Evolutionary conservation across 2,113 vertebrate species (phyloP).

Genomic region (Pelecanus crispus): DNA sequence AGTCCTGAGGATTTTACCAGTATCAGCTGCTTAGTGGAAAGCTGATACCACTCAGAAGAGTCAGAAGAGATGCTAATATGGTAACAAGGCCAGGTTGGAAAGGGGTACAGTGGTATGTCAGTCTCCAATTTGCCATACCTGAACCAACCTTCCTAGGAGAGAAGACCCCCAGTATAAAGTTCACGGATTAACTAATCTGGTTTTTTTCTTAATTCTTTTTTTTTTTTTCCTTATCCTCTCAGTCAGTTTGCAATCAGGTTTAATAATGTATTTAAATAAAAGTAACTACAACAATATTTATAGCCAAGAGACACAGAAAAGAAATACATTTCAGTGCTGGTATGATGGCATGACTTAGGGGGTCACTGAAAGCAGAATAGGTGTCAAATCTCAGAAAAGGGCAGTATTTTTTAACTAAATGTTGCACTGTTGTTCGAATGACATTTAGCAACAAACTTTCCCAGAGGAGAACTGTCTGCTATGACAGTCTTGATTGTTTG

Average conservation of each 20-base stretch:
- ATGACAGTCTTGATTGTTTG: background rate
- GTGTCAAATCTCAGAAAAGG: background rate
- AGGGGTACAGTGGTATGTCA: background rate
- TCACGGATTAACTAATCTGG: background rate
- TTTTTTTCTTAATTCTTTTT: background rate
- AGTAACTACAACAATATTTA: slow-evolving; percentile 19
- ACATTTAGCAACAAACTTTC: background rate
- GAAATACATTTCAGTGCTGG: background rate
- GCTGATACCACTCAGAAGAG: background rate
- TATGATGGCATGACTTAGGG: background rate
- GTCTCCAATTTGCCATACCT: background rate
- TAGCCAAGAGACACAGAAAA: background rate
- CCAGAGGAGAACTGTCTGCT: background rate
- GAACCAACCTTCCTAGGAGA: background rate
- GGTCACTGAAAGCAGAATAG: background rate
- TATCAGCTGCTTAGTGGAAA: background rate
- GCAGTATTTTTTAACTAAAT: background rate
- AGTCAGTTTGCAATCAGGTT: slow-evolving; percentile 25
- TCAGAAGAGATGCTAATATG: background rate
- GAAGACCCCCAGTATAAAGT: background rate
- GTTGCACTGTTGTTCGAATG: background rate
- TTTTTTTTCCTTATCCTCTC: background rate
- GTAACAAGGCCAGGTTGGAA: background rate
- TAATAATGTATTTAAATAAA: slow-evolving; percentile 52
- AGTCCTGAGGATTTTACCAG: background rate